Conservation (phyloP, 2,113 vertebrate species). For the Scartelaos histophorus region DNA sequence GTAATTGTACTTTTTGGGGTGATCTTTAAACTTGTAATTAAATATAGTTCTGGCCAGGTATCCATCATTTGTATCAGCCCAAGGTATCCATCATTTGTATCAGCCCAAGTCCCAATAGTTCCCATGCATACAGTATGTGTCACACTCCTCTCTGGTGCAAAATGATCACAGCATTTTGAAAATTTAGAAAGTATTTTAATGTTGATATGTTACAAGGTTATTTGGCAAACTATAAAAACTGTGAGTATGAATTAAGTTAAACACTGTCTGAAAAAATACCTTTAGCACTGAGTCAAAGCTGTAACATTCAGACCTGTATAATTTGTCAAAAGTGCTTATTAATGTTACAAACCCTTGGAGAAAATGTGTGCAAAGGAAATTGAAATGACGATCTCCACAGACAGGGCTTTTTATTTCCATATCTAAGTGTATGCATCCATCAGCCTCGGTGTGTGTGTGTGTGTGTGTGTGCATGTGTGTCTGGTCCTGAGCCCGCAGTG, state of each 20-base stretch:
- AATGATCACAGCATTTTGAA: background rate
- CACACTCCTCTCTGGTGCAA: background rate
- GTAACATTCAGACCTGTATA: background rate
- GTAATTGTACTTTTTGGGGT: no score
- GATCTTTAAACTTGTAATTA: background rate
- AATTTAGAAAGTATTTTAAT: background rate
- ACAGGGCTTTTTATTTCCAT: conserved; percentile 7
- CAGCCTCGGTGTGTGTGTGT: background rate
- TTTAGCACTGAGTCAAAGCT: background rate
- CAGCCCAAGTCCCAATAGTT: background rate
- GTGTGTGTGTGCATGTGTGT: conserved; percentile 9
- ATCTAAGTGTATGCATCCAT: conserved; percentile 21
- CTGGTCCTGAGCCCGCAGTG: conserved; percentile 41
- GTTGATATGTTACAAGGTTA: background rate
- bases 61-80: no score
- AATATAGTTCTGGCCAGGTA: background rate
- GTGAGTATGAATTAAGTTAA: background rate
- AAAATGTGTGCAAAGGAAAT: background rate
- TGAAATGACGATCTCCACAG: background rate
- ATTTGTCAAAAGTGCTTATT: background rate
- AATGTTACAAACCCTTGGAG: background rate
- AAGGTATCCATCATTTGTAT: background rate
- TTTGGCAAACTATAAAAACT: background rate
- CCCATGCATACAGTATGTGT: background rate
- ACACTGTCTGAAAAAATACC: background rate